These are phyloP conservation scores for Melieria crassipennis DNA, from an alignment of 2,888 invertebrate genomes.

Conservation along the genomic window DNA sequence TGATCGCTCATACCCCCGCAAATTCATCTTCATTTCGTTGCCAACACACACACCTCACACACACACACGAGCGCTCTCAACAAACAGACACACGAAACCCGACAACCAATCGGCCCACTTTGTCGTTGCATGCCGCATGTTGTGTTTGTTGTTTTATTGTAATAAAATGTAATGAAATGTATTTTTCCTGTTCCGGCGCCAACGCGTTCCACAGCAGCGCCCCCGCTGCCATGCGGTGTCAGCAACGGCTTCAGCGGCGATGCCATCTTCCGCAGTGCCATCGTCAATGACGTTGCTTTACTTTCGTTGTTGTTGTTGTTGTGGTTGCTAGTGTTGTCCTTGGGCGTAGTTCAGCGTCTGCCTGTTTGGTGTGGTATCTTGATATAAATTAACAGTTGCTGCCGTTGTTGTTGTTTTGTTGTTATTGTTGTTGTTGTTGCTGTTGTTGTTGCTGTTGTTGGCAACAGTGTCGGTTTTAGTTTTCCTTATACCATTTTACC, in stretches of 20 bases:
- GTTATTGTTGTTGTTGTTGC: neutral
- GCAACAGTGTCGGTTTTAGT: neutral
- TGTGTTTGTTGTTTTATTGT: neutral
- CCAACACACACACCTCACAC: neutral
- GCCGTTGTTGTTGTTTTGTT: neutral
- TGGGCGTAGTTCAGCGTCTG: neutral
- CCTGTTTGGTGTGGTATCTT: slow-evolving; percentile 6
- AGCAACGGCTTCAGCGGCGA: too few species aligned
- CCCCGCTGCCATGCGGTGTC: too few species aligned
- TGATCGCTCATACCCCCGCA: slow-evolving; percentile 20
- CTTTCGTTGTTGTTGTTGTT: neutral
- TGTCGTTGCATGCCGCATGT: too few species aligned
- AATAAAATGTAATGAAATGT: slow-evolving; percentile 22
- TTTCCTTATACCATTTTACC: neutral
- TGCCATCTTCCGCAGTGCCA: too few species aligned
- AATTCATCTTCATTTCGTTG: slow-evolving; percentile 25
- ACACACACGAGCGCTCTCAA: neutral
- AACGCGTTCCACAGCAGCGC: too few species aligned
- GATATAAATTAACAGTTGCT: slow-evolving; percentile 20
- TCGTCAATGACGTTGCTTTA: too few species aligned
- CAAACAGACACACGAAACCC: too few species aligned
- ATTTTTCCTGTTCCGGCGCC: slow-evolving; percentile 22
- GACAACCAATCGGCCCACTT: too few species aligned
- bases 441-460: slow-evolving; percentile 8
- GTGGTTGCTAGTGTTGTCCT: neutral